A percentile compares a stretch with the other conserved stretches of the same genome.
These are phyloP conservation scores for Palythoa caribaeorum DNA, from an alignment of 92 coral and sea anemone species.

Conservation along the genomic window DNA sequence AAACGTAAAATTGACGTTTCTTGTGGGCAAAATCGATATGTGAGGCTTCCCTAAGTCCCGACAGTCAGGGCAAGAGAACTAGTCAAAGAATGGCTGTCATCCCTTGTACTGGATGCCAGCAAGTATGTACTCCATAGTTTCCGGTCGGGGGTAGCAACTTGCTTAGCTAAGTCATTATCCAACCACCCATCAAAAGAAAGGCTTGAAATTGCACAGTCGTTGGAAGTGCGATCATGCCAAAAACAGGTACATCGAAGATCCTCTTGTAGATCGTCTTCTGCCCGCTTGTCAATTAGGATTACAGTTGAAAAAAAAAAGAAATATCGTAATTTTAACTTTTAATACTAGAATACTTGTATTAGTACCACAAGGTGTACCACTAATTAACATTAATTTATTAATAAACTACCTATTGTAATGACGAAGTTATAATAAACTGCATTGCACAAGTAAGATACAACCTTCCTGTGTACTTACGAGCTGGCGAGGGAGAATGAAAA, in stretches of 20 bases:
- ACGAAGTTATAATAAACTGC: not conserved
- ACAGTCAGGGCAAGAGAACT: slow-evolving; percentile 21
- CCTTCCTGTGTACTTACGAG: not conserved
- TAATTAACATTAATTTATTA: not conserved
- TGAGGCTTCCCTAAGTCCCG: no score
- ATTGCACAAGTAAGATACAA: not conserved
- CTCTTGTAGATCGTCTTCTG: not conserved
- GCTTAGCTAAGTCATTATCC: no score
- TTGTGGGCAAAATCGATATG: no score
- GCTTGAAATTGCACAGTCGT: slow-evolving; percentile 55
- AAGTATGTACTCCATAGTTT: not conserved
- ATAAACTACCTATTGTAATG: not conserved
- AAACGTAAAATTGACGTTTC: no score
- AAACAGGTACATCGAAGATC: slow-evolving; percentile 51
- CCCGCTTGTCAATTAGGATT: not conserved
- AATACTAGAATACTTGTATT: not conserved
- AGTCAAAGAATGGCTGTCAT: slow-evolving; percentile 53
- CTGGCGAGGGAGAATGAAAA: no score
- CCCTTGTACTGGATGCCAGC: not conserved
- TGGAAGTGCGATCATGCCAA: slow-evolving; percentile 55
- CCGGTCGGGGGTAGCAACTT: no score
- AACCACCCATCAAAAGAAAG: no score
- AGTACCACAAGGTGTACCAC: not conserved
- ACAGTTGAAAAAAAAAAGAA: not conserved
- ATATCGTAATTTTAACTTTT: not conserved